Base-by-base conservation (phyloP, 2,797 vertebrate species). In the Lacerta agilis region DNA sequence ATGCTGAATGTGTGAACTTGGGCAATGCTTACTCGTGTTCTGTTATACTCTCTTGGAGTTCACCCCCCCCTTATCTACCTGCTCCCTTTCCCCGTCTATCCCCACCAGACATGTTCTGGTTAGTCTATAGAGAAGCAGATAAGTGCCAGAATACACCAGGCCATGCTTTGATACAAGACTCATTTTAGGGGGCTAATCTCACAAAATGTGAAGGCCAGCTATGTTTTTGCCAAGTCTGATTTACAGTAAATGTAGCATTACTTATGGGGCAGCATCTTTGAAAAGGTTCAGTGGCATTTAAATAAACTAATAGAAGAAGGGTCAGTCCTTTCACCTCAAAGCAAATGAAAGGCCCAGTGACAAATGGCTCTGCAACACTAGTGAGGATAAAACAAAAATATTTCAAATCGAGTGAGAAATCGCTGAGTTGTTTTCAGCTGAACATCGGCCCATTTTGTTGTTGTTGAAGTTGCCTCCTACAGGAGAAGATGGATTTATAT, bases 401-500 rank as follows among this genome's bases (percentile, higher is more conserved):
- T 90, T 93, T 91, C 69, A 80, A 75, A 79, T 71, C 86, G 86
- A 81, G 36, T 85, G 86, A 81, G 86, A 89, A 94, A 93, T 79
- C 79, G 80, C 82, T 10, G 0, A 1, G 78, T 17, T 1, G 81
- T 90, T 80, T 55, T 66, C 86, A 90, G 67, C 38, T 92, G 79
- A 93, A 79, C 43, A 83, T 43, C 4, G 10, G 38, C 45, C 86
- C 79, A 88, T 85, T 73, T 81, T 33, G 27, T 64, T n/a, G 76
- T 67, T 90, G 84, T n/a, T 55, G 58, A 85, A 84, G 41, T 73
- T 91, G 87, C 69, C 92, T 94, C 86, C 82, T 83, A 41, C 49
- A 90, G 82, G 79, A 91, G 77, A 89, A 79, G 90, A 45, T 89
- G 69, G 79, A 91, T 91, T 95, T 94, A 88, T 93, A 83, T 87